Evolutionary conservation across 2,113 vertebrate species (phyloP).

Genomic region (Psophia crepitans): DNA sequence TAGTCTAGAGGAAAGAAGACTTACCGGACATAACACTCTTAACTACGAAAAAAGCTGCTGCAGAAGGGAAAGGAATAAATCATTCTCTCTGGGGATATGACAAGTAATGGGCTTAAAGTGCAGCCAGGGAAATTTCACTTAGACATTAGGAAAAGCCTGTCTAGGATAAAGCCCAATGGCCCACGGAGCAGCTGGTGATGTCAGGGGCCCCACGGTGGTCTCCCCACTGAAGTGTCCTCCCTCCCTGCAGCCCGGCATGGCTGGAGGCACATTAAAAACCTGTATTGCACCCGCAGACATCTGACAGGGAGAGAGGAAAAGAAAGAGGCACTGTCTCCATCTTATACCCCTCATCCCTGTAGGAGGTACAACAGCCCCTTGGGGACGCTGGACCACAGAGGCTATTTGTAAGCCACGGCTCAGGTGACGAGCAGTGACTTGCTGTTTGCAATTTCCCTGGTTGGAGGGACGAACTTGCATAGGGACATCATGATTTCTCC

Average conservation of each 20-base stretch:
- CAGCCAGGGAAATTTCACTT: neutral
- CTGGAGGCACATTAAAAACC: neutral
- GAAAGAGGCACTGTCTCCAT: neutral
- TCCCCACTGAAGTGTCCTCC: neutral
- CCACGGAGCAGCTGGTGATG: neutral
- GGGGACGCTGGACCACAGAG: neutral
- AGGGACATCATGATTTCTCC: neutral
- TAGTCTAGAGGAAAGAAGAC: neutral
- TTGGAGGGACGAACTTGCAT: neutral
- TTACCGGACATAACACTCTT: neutral
- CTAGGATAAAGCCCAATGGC: neutral
- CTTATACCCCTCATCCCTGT: accelerated
- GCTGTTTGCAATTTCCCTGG: neutral
- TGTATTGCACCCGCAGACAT: neutral
- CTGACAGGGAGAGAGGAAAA: neutral
- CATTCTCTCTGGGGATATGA: neutral
- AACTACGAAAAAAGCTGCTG: neutral
- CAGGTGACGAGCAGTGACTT: neutral
- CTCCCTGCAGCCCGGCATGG: neutral
- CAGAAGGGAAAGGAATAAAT: slow-evolving; percentile 1
- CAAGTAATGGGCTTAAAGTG: neutral
- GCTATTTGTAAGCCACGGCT: neutral
- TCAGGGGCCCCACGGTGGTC: neutral
- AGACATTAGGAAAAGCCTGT: neutral
- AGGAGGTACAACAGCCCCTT: neutral